Base-by-base conservation (phyloP, 23 tunicate species). In the Clavelina lepadiformis region DNA sequence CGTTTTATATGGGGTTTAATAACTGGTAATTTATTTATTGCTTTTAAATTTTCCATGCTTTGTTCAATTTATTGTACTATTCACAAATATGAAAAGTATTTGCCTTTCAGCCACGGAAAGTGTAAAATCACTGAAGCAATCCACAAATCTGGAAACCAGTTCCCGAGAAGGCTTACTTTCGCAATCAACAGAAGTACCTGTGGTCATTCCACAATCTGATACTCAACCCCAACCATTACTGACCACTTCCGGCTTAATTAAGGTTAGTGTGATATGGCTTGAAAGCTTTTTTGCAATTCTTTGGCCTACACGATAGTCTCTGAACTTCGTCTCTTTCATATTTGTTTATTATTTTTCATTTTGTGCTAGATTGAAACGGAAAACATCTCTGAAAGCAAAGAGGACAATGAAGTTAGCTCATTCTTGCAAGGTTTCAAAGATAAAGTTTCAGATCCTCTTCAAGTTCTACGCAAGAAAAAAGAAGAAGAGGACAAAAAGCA, bases 391-490 rank as follows among this genome's bases (percentile, higher is more conserved):
- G 84, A 78, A 28, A 67, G 52, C 21, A 58, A 44, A 31, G 66
- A 67, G 44, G 84, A 78, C 61, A 68, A 35, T 1, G 76, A 78
- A 31, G 84, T 67, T 28, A 59, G 25, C 26, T 58, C 75, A 0
- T 73, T 46, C 37, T 51, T 67, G n/a, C 71, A 83, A 36, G 65
- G 82, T 3, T 56, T 74, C 31, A 46, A 76, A 20, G 76, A 52
- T 25, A 83, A 68, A 4, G 76, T 54, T 0, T 23, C 52, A 29
- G 92, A 83, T 46, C 92, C 92, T 3, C 53, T 83, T 65, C 63
- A 68, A 26, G 63, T 38, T 33, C 61, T 78, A 1, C 23, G n/a
- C 18, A 52, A 78, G 35, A 58, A 58, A 44, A 70, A 78, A 45
- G 71, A 78, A 65, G 82, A 76, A 28, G 82, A 76, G 15, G 73